Conservation (phyloP, 2,113 vertebrate genomes). For the Pachycephala philippinensis region DNA sequence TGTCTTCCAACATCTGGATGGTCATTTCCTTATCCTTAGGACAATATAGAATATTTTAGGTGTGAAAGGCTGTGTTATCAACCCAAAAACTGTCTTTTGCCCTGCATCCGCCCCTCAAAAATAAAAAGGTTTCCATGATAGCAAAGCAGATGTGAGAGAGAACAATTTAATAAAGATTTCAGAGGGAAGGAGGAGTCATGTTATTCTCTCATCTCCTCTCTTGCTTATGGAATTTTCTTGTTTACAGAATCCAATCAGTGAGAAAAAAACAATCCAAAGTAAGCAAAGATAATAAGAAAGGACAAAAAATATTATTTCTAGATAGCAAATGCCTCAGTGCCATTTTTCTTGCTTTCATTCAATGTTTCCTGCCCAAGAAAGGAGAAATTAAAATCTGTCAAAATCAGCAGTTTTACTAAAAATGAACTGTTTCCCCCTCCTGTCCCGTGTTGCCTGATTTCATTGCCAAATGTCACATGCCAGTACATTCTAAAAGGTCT, state of each 20-base stretch:
- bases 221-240: background rate
- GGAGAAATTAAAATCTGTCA: background rate
- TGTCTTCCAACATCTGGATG: background rate
- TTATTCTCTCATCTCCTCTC: background rate
- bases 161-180: background rate
- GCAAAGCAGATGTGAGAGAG: background rate
- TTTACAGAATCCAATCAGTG: background rate
- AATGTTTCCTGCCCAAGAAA: background rate
- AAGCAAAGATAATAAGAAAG: background rate
- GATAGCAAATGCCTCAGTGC: background rate
- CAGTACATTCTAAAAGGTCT: background rate
- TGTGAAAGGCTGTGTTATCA: background rate
- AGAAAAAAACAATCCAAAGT: background rate
- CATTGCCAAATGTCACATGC: background rate
- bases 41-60: background rate
- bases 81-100: background rate
- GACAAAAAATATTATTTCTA: background rate
- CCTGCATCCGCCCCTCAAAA: background rate
- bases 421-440: background rate
- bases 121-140: background rate
- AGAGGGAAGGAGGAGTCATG: rapidly evolving
- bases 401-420: background rate
- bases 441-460: background rate
- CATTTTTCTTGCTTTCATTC: background rate
- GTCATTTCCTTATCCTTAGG: background rate